phyloP scores from a whole-genome alignment of 30 jellyfish, hydroid and myxozoan genomes.

The Catostylus mosaicus region DNA sequence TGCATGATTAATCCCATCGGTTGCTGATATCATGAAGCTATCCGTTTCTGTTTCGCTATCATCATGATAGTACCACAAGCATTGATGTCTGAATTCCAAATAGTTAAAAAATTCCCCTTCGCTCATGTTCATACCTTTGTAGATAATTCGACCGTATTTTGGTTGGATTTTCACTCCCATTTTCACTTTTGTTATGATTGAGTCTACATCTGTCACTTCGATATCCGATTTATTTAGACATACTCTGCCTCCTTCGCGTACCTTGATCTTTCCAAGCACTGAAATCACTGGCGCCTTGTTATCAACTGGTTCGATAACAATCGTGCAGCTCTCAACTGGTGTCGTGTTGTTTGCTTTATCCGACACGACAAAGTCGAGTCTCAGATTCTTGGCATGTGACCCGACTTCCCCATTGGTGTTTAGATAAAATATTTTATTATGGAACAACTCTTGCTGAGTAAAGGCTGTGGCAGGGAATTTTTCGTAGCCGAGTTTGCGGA shows the following conservation, averaged over 20 bases:
- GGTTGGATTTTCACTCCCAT: constrained; percentile 25
- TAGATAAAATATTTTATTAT: constrained; percentile 29
- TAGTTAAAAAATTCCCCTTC: constrained; percentile 1
- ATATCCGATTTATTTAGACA: constrained; percentile 29
- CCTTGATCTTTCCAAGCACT: neutral
- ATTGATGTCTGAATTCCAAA: constrained; percentile 4
- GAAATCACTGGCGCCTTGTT: constrained; percentile 37
- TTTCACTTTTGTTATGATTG: neutral
- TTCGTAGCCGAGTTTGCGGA: neutral
- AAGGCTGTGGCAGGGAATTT: constrained; percentile 18
- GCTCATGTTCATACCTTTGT: constrained; percentile 10
- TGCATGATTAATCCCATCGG: constrained; percentile 28
- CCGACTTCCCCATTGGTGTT: constrained; percentile 46
- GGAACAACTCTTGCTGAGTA: constrained; percentile 54
- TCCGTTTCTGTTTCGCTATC: constrained; percentile 48
- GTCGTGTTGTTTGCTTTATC: constrained; percentile 44
- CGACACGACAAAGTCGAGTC: constrained; percentile 31
- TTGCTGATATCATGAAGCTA: constrained; percentile 22
- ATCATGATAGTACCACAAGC: constrained; percentile 56
- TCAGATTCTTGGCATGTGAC: constrained; percentile 12
- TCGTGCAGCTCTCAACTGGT: constrained; percentile 38
- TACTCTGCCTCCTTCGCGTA: constrained; percentile 56
- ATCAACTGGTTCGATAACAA: constrained; percentile 54
- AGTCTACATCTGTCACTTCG: constrained; percentile 28
- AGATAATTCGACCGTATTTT: constrained; percentile 29